Evolutionary conservation across 1,140 invertebrate species (phyloP).

Genomic region (Chlorops oryzae): DNA sequence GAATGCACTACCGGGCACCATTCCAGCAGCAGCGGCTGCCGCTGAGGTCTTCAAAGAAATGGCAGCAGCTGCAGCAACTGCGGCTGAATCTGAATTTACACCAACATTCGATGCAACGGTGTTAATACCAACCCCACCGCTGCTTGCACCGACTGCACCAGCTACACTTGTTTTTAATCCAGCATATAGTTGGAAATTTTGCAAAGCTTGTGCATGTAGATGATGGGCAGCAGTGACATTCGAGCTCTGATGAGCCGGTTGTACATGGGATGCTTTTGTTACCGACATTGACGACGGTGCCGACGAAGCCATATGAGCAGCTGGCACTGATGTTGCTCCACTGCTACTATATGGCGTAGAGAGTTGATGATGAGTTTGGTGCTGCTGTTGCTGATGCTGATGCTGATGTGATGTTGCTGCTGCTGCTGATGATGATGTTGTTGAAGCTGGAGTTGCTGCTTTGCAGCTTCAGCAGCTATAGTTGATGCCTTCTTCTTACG

Average conservation of each 20-base stretch:
- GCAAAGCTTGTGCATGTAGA: constrained; percentile 34
- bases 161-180: constrained; percentile 47
- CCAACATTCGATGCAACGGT: not conserved
- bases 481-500: constrained; percentile 40
- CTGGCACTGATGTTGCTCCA: constrained; percentile 19
- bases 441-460: constrained; percentile 21
- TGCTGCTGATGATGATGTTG: constrained; percentile 19
- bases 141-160: constrained; percentile 2
- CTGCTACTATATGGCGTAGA: too few relatives aligned
- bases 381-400: constrained; percentile 21
- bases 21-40: constrained; percentile 45
- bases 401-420: constrained; percentile 19
- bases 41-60: constrained; percentile 53
- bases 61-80: constrained; percentile 31
- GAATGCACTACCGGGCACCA: constrained; percentile 63
- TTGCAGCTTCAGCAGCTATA: constrained; percentile 34
- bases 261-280: constrained; percentile 8
- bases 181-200: constrained; percentile 53
- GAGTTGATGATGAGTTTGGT: constrained; percentile 13
- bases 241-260: constrained; percentile 16
- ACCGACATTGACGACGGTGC: constrained; percentile 14
- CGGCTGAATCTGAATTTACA: constrained; percentile 10
- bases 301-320: constrained; percentile 23
- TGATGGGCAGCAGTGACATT: constrained; percentile 20
- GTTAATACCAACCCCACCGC: not conserved